Evolutionary conservation across 2,888 invertebrate species (phyloP).

Genomic region (Erynnis tages): DNA sequence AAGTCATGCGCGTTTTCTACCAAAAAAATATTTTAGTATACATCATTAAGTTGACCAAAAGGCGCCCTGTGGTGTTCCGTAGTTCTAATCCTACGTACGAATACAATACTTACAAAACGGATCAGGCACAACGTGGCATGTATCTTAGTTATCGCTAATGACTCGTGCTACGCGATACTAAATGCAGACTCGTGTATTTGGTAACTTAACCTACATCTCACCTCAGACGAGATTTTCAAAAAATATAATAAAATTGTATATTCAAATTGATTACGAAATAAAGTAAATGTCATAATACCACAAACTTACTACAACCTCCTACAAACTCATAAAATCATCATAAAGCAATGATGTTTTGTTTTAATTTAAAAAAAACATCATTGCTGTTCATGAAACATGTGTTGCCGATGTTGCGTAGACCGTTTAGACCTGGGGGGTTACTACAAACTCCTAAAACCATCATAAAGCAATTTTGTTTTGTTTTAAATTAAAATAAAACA

Average conservation of each 20-base stretch:
- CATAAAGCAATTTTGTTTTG: no score
- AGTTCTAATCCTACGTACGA: conserved; percentile 42
- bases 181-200: conserved; percentile 68
- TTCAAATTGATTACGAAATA: conserved; percentile 19
- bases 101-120: conserved; percentile 48
- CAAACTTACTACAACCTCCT: no score
- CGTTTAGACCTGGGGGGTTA: no score
- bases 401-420: no score
- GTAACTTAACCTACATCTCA: conserved; percentile 63
- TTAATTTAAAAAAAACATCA: no score
- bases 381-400: no score
- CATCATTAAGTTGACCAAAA: conserved; percentile 39
- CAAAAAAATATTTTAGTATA: conserved; percentile 34
- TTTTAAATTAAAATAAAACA: no score
- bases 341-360: no score
- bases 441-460: no score
- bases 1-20: conserved; percentile 33
- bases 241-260: conserved; percentile 29
- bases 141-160: conserved; percentile 39
- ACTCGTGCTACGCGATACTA: conserved; percentile 58
- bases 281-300: no score
- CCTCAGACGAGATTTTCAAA: conserved; percentile 52
- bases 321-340: no score
- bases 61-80: conserved; percentile 50
- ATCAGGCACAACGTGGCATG: conserved; percentile 72